Base-by-base conservation (phyloP, 1,140 invertebrate genomes). In the Rhyacophila brunnea region DNA sequence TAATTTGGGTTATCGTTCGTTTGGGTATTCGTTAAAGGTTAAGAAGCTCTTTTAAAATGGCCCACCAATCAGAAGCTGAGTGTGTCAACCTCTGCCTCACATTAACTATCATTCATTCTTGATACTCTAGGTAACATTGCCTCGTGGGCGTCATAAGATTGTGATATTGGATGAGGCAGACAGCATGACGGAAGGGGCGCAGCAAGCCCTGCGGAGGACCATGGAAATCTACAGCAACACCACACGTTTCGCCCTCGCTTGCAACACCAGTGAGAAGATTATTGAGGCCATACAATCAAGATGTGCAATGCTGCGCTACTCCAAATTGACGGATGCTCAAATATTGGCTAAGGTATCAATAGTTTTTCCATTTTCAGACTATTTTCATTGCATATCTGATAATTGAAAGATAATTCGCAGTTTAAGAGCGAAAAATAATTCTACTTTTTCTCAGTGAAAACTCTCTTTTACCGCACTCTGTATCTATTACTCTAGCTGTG, bases 181-280 rank as follows among this genome's bases (percentile, higher is more conserved):
- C 76, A 98, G 94, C 70, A 99, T 99, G 96, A 98, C 96, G 1
- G 95, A 97, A 70, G 95, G 94, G 6, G 96, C 96, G 1, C 96
- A 99, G 73, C 96, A 99, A 75, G 97, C 98, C 3, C 75, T 99
- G 23, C 82, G 98, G 11, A 82, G 97, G 68, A 99, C 96, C 2
- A 99, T 99, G 96, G 98, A 99, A 77, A 87, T 99, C 43, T 99
- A 97, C 75, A 97, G 94, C 46, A 90, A 89, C 70, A 99, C 96
- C 6, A 99, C 98, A 1, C 81, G 98, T 63, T 99, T 99, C 82
- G 96, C 96, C 2, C 79, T 99, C 1, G 98, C 98, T 43, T 99
- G 97, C 72, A 99, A 99, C 74, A 93, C 95, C 62, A 98, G 94
- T 60, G 96, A 99, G 70, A 98, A 98, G 80, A 98, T 99, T 45